A percentile compares a stretch with the other conserved stretches of the same genome.
Conservation (phyloP, 2,113 vertebrate genomes). For the Acinonyx jubatus region DNA sequence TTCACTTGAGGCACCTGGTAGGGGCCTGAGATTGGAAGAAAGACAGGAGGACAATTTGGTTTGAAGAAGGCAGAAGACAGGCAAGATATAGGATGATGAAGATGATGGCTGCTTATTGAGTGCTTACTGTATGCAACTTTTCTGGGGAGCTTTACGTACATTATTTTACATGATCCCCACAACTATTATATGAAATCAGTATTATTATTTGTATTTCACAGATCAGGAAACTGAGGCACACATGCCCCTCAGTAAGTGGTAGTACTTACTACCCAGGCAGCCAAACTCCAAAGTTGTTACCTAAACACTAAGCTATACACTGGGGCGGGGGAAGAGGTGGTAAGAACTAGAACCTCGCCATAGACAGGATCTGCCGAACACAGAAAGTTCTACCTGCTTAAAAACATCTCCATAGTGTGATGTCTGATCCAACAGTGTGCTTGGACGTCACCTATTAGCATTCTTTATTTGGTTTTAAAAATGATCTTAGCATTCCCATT, state of each 20-base stretch:
- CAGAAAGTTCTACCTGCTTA: not conserved
- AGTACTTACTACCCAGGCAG: not conserved
- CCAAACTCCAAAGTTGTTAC: not conserved
- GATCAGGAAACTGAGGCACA: not conserved
- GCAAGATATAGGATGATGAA: not conserved
- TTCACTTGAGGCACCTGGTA: not conserved
- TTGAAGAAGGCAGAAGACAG: not conserved
- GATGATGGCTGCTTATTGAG: not conserved
- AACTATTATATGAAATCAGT: not conserved
- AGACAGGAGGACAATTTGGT: not conserved
- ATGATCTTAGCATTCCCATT: not conserved
- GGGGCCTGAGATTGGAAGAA: not conserved
- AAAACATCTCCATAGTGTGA: not conserved
- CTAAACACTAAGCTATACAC: not conserved
- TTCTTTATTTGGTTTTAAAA: conserved; percentile 41
- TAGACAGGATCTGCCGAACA: not conserved
- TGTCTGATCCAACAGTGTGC: not conserved
- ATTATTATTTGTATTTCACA: not conserved
- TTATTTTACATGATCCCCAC: not conserved
- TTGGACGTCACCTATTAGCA: not conserved
- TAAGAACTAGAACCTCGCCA: not conserved
- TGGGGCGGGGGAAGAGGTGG: not conserved
- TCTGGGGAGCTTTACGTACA: not conserved
- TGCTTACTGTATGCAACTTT: not conserved
- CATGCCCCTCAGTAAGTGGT: not conserved